Base-by-base conservation (phyloP, 2,113 vertebrate genomes). In the Buteo buteo region DNA sequence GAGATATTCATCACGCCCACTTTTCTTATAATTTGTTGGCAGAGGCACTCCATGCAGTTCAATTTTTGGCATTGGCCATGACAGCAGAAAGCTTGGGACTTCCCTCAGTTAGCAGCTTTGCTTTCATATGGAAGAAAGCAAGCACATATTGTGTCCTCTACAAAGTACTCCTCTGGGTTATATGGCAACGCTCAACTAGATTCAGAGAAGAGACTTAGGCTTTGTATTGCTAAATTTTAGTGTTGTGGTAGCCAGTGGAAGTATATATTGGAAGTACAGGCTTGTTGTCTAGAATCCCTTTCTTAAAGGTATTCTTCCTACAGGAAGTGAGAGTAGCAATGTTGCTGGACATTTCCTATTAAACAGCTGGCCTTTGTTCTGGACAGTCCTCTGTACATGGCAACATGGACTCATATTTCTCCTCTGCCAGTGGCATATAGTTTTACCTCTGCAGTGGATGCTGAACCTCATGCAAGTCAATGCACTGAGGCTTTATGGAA, bases 111-210 rank as follows among this genome's bases (percentile, higher is more conserved):
- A 57, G 47, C 45, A 86, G 15, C 44, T 59, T 17, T 52, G 10
- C n/a, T 88, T 93, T 93, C 17, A 58, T 9, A 22, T 15, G 40
- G 19, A 59, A 71, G 38, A 86, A 57, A 78, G n/a, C 29, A 65
- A 44, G 26, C 36, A 2, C 0, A 0, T 61, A 19, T 11, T 44
- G 10, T 6, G 7, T 44, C 17, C 34, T 79, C 40, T 76, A 5
- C 31, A 42, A 66, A 77, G 38, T 55, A 40, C 17, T 85, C 36
- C 28, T 76, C 62, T 88, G 49, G 34, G 15, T 64, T 76, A 22
- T 49, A 13, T 54, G n/a, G 25, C 38, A 58, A 16, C 3, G 11
- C 57, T 80, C 29, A 28, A 2, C 42, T 77, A 36, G 49, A 29
- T n/a, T 61, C 40, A 82, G 71, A 73, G 21, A 64, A 89, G 20